Evolutionary conservation across 2,113 vertebrate species (phyloP), one percentile per base, ranked within the genome.

Genomic region (Panthera tigris): DNA sequence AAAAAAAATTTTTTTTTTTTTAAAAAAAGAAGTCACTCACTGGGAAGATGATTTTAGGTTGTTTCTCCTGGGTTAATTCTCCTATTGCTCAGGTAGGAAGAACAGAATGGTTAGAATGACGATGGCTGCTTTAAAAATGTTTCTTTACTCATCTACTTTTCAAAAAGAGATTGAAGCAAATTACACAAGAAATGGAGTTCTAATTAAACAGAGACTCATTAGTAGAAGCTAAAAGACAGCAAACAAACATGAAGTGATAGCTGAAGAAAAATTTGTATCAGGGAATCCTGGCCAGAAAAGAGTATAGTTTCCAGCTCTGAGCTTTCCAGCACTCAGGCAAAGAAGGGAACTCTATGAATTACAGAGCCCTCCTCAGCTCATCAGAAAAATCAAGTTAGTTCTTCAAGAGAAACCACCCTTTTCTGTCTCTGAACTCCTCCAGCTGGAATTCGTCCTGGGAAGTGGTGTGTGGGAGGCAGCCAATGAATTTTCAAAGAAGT

Each of bases 21-120:
- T 4, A 39, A 0, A 45, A 45, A 45, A 45, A 45, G 81, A 94
- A 79, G 69, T 65, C 2, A 1, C 39, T 96, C 63, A 52, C 41
- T 89, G 71, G 63, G 33, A 91, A 89, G 33, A 91, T 52, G 63
- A 91, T 55, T 93, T 36, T 45, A 82, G 81, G 87, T 85, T 65
- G 7, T 39, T 91, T 95, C 85, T 71, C 39, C 65, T 85, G n/a
- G 48, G 74, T 94, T 97, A 45, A 92, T 94, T 96, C 92, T 91
- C 27, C 29, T 93, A 23, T 76, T 82, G n/a, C 39, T 36, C 78
- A 52, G 27, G 29, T 86, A 39, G 69, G 29, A 89, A 11, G 1
- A 84, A 48, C 4, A 88, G n/a, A 31, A 18, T 52, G n/a, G 7
- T 52, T 52, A 84, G 68, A 86, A 66, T 92, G n/a, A 89, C 39